Conservation (phyloP, 2,113 vertebrate genomes). For the Pteropus alecto region DNA sequence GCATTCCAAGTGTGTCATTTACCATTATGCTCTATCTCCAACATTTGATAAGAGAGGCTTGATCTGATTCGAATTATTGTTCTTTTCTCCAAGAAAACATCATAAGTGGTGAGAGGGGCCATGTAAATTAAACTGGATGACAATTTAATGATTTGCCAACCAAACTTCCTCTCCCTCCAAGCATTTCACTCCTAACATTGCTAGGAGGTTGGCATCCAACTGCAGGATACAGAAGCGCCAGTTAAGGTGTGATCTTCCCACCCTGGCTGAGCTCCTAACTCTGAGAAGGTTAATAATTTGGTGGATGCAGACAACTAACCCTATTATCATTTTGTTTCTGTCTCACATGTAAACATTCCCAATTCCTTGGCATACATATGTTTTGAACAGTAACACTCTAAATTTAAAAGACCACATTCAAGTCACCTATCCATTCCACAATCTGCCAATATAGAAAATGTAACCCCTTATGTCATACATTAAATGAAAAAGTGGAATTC, state of each 20-base stretch:
- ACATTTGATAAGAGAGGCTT: background rate
- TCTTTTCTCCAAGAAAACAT: background rate
- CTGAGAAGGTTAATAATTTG: background rate
- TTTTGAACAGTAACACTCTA: background rate
- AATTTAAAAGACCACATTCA: background rate
- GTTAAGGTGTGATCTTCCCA: background rate
- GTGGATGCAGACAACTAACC: background rate
- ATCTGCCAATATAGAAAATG: background rate
- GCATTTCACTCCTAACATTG: background rate
- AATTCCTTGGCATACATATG: background rate
- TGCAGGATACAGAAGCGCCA: fast-evolving
- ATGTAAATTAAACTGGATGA: background rate
- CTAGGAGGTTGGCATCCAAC: no score
- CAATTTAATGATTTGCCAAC: background rate
- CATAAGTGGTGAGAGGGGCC: background rate
- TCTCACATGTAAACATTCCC: background rate
- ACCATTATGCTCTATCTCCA: background rate
- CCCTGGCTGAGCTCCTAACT: background rate
- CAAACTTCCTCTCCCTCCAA: background rate
- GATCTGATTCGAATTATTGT: background rate
- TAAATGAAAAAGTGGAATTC: slow-evolving; percentile 51
- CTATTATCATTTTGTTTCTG: background rate
- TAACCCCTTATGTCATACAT: background rate
- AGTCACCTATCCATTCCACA: background rate
- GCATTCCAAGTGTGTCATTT: background rate